A percentile compares a stretch with the other conserved stretches of the same genome.
phyloP scores from a whole-genome alignment of 2,113 vertebrate species.

The Thamnaconus septentrionalis region DNA sequence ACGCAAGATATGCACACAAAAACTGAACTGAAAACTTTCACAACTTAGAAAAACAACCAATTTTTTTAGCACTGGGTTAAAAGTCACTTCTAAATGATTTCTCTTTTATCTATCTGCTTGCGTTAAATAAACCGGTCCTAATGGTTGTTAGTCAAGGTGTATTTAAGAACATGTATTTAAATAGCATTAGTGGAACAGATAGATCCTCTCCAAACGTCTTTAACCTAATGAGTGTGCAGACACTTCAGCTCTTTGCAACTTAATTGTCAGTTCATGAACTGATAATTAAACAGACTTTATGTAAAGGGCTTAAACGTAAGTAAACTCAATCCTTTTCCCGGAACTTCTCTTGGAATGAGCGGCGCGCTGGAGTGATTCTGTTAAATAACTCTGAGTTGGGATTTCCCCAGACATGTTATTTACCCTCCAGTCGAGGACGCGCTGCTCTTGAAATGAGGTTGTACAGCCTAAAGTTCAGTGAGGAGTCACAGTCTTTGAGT shows the following conservation, averaged over 20 bases:
- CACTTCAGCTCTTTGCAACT: neutral
- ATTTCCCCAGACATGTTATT: constrained; percentile 30
- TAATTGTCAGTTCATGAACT: neutral
- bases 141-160: constrained; percentile 6
- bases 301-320: neutral
- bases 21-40: too few species aligned
- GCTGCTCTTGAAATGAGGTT: neutral
- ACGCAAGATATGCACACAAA: too few species aligned
- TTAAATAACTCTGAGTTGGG: constrained; percentile 13
- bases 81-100: neutral
- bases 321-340: constrained; percentile 1
- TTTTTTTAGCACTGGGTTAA: neutral
- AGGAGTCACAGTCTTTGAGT: too few species aligned
- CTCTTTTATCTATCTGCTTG: constrained; percentile 8
- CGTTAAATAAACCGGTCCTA: constrained; percentile 9
- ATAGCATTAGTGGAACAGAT: neutral
- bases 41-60: too few species aligned
- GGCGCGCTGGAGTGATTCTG: constrained; percentile 16
- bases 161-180: constrained; percentile 9
- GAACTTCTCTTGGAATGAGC: constrained; percentile 9
- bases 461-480: too few species aligned
- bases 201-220: neutral
- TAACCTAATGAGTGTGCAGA: constrained; percentile 7
- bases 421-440: constrained; percentile 31
- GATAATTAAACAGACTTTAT: neutral